Evolutionary conservation across 2,113 vertebrate species (phyloP).

Genomic region (Rhinichthys klamathensis): DNA sequence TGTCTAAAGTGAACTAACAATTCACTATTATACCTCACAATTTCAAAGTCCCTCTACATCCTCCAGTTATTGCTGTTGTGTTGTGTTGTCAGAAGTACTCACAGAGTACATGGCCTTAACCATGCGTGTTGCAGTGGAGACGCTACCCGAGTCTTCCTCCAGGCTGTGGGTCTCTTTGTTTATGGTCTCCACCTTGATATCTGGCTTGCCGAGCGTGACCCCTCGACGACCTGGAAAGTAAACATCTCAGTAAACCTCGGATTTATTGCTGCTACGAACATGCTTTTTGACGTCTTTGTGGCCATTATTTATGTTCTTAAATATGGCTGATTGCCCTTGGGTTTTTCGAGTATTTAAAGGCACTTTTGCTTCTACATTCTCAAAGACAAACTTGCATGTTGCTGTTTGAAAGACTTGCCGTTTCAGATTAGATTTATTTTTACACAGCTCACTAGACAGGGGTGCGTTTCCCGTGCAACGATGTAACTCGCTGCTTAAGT

Average conservation of each 20-base stretch:
- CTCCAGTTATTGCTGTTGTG: not conserved
- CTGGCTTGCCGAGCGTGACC: constrained; percentile 92
- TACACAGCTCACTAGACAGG: constrained; percentile 3
- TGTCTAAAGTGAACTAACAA: no score
- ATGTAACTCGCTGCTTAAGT: no score
- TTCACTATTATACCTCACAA: not conserved
- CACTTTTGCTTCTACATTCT: not conserved
- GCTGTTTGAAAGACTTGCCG: not conserved
- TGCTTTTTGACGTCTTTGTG: constrained; percentile 9
- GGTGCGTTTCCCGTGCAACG: no score
- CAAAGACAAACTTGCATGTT: not conserved
- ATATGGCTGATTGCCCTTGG: not conserved
- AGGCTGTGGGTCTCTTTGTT: constrained; percentile 93
- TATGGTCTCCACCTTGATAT: constrained; percentile 98
- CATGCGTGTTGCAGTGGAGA: constrained; percentile 93
- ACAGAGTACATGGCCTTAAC: constrained; percentile 99
- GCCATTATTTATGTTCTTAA: constrained; percentile 9
- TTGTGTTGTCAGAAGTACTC: constrained; percentile 63
- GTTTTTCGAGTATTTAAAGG: not conserved
- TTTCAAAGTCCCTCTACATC: constrained; percentile 10
- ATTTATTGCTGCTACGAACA: not conserved
- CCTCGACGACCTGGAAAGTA: constrained; percentile 87
- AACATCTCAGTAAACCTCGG: constrained; percentile 1
- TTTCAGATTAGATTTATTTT: not conserved
- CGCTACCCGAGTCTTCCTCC: constrained; percentile 90